These are phyloP conservation scores for Cybosia mesomella DNA, from an alignment of 2,888 invertebrate genomes.

Conservation along the genomic window DNA sequence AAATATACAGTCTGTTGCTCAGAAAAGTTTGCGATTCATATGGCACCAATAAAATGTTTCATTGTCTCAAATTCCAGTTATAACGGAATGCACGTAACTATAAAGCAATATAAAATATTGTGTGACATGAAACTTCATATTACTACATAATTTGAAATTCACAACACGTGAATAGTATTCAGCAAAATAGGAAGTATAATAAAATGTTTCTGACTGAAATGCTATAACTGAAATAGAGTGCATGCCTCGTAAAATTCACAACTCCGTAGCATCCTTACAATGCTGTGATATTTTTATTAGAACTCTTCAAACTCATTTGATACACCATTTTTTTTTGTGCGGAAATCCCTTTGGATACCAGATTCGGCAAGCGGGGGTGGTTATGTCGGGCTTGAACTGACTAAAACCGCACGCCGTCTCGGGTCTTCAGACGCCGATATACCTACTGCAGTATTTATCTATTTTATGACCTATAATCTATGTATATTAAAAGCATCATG, in stretches of 20 bases:
- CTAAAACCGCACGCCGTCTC: no score
- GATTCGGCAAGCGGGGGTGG: no score
- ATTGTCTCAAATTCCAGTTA: constrained; percentile 55
- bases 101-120: constrained; percentile 63
- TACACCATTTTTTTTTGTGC: no score
- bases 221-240: constrained; percentile 77
- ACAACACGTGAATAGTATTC: constrained; percentile 77
- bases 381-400: no score
- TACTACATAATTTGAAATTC: constrained; percentile 74
- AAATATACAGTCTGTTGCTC: not conserved
- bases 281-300: constrained; percentile 51
- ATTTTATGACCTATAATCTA: constrained; percentile 8
- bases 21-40: constrained; percentile 27
- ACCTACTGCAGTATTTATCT: constrained; percentile 2
- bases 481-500: no score
- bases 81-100: constrained; percentile 53
- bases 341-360: no score
- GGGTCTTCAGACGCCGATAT: no score
- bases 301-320: constrained; percentile 48
- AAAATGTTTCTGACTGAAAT: constrained; percentile 77
- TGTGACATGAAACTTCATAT: constrained; percentile 59
- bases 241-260: constrained; percentile 68
- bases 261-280: constrained; percentile 48
- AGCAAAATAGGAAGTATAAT: constrained; percentile 77
- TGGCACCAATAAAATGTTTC: constrained; percentile 33